phyloP scores from a whole-genome alignment of 2,888 invertebrate species.

The Cephus pygmeus region DNA sequence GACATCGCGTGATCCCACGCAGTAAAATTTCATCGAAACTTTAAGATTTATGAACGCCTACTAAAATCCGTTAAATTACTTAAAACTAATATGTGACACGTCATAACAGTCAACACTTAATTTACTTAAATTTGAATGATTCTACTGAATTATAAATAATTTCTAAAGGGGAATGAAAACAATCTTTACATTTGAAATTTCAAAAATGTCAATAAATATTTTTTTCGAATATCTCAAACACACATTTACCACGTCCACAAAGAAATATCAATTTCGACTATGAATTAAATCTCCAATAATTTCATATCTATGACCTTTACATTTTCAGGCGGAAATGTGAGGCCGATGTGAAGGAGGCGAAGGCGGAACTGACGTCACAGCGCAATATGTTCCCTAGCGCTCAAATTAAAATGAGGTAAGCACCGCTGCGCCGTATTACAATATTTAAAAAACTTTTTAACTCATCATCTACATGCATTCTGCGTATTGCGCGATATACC shows the following conservation, averaged over 20 bases:
- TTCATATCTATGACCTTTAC: neutral
- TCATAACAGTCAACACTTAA: neutral
- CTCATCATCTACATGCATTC: neutral
- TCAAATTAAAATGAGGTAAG: slow-evolving; percentile 66
- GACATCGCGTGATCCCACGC: neutral
- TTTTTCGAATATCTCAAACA: neutral
- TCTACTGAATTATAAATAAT: neutral
- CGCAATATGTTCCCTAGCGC: slow-evolving; percentile 66
- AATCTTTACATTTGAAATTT: neutral
- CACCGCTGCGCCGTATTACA: slow-evolving; percentile 14
- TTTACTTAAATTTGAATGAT: neutral
- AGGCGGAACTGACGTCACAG: slow-evolving; percentile 61
- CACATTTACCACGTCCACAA: neutral
- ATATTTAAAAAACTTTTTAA: neutral
- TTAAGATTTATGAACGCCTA: neutral
- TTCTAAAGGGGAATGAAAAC: neutral
- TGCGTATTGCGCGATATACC: neutral
- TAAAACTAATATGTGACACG: neutral
- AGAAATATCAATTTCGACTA: neutral
- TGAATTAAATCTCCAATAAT: neutral
- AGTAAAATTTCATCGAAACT: neutral
- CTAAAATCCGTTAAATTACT: neutral
- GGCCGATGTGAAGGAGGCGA: slow-evolving; percentile 63
- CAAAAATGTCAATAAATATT: neutral
- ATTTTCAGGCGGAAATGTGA: slow-evolving; percentile 64